Percentiles rank a stretch among this genome's conserved stretches.
Conservation (phyloP, 2,888 invertebrate genomes). For the Ichneumoninae sp. region DNA sequence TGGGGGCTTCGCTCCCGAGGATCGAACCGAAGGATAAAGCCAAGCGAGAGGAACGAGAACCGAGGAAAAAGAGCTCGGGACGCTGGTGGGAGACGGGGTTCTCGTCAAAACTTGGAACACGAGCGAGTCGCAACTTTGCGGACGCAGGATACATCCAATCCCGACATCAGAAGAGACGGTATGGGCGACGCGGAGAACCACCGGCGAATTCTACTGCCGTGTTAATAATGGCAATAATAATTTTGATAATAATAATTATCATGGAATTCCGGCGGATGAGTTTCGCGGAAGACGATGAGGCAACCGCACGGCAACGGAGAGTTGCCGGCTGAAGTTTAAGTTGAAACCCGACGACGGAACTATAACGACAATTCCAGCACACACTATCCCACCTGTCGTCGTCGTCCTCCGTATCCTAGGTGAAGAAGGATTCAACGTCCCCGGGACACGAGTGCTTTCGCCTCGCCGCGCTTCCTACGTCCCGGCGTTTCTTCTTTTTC, state of each 20-base stretch:
- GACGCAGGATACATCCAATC: constrained; percentile 5
- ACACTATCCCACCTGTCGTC: constrained; percentile 63
- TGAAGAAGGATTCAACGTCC: constrained; percentile 41
- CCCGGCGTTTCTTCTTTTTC: constrained; percentile 12
- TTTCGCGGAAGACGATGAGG: constrained; percentile 32
- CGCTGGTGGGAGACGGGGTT: constrained; percentile 15
- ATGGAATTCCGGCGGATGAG: constrained; percentile 28
- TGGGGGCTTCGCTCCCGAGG: constrained; percentile 39
- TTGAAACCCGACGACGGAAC: constrained; percentile 32
- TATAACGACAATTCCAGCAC: constrained; percentile 37
- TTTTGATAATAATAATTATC: constrained; percentile 47
- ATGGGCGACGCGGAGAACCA: constrained; percentile 2
- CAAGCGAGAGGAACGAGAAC: not conserved
- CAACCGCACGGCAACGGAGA: constrained; percentile 13
- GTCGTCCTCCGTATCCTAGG: not conserved
- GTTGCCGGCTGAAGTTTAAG: not conserved
- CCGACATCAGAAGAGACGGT: constrained; percentile 9
- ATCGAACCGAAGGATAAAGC: constrained; percentile 8
- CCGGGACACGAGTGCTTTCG: constrained; percentile 18
- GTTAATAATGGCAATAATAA: constrained; percentile 42
- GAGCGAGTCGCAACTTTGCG: constrained; percentile 72
- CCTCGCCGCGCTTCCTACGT: constrained; percentile 19
- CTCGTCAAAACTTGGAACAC: constrained; percentile 77
- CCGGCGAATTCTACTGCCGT: not conserved
- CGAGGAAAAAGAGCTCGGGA: constrained; percentile 1